These are phyloP conservation scores for Pantherophis alleghaniensis DNA, from an alignment of 2,797 vertebrate species.

Conservation along the genomic window DNA sequence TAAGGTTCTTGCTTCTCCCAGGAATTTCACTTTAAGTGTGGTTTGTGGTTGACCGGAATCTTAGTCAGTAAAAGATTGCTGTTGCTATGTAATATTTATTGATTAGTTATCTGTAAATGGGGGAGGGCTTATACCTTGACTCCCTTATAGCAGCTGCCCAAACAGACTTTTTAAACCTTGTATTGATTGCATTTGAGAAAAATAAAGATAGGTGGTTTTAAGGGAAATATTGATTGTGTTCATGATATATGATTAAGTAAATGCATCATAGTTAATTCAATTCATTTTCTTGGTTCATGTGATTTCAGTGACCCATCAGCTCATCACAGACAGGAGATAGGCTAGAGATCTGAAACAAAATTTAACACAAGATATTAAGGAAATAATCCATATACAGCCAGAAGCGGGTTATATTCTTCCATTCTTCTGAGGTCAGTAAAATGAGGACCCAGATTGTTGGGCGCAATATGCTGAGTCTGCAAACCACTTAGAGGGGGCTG, in stretches of 20 bases:
- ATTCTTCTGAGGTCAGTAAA: background rate
- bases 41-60: background rate
- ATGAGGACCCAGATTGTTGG: background rate
- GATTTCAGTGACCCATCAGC: background rate
- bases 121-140: background rate
- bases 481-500: background rate
- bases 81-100: background rate
- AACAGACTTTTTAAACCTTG: background rate
- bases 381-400: background rate
- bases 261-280: background rate
- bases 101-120: background rate
- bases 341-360: background rate
- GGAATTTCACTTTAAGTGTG: background rate
- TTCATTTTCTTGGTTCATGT: background rate
- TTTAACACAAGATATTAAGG: background rate
- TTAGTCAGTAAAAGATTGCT: background rate
- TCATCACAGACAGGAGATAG: background rate
- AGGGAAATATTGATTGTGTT: background rate
- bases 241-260: background rate
- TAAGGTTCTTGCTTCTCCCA: background rate
- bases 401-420: background rate
- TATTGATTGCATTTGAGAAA: background rate
- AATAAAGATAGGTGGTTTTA: background rate
- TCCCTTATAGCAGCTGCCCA: background rate
- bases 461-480: background rate